Evolutionary conservation across 2,888 invertebrate genomes (phyloP), one percentile per base, ranked within the genome.

Genomic region (Ectemnius lituratus): DNA sequence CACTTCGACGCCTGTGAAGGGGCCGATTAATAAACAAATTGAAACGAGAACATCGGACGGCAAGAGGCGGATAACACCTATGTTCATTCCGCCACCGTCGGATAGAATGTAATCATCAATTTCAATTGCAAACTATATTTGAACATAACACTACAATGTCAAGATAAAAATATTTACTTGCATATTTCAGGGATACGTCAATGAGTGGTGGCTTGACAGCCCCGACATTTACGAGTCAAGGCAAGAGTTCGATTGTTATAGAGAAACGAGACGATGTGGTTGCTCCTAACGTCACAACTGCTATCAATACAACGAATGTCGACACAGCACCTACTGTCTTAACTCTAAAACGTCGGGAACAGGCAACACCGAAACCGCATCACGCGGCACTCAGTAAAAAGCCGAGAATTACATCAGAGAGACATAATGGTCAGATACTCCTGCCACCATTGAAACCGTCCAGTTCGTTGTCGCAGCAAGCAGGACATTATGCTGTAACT

Each of bases 1-100:
- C 16, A 75, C 90, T 8, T 83, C 83, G 52, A 86, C 87, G 60
- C 87, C 91, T 8, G 91, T 93, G 3, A 91, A 94, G 82, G 94
- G 95, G 14, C 95, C 97, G 0, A 94, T 95, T 79, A 96, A 95
- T 91, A 95, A 97, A 83, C 98, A 99, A 93, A 97, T 98, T 23
- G 98, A 99, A 92, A 98, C 97, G 0, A 93, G 97, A 79, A 96
- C 98, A 3, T 96, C 97, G 0, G 98, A 99, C 91, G 99, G 99
- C 46, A 96, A 97, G 91, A 92, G 99, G 57, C 93, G 99, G 76
- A 99, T 99, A 81, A 99, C 98, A 6, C 99, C 99, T 0, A 97
- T 99, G 91, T 98, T 97, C 89, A 95, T 99, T 85, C 97, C 97
- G 20, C 93, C 94, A 2, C 93, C 93, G 65, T 91, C 92, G 0